phyloP scores from a whole-genome alignment of 2,113 vertebrate genomes.

The Chlamydotis undulata region DNA sequence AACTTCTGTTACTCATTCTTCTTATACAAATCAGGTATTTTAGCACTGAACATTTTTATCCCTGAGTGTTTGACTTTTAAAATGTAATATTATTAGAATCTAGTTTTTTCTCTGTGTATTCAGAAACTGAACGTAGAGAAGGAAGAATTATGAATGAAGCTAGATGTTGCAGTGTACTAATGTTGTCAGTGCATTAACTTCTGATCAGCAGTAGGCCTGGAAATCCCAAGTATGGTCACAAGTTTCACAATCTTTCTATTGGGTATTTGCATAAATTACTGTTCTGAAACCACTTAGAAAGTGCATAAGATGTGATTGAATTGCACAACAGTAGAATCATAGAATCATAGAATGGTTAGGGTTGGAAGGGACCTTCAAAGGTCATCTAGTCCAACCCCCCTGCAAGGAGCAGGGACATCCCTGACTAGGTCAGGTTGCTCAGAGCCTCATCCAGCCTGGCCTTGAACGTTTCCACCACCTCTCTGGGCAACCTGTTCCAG shows the following conservation, averaged over 20 bases:
- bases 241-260: neutral
- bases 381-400: too few relatives aligned
- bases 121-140: neutral
- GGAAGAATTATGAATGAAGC: neutral
- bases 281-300: neutral
- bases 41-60: neutral
- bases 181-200: neutral
- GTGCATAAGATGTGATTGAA: neutral
- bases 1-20: neutral
- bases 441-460: too few relatives aligned
- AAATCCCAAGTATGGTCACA: neutral
- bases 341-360: too few relatives aligned
- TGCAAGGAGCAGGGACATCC: too few relatives aligned
- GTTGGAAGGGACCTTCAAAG: too few relatives aligned
- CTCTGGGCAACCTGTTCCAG: too few relatives aligned
- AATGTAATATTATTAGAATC: neutral
- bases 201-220: neutral
- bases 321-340: neutral
- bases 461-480: too few relatives aligned
- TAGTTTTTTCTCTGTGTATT: neutral
- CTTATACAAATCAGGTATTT: neutral
- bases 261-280: neutral
- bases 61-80: neutral
- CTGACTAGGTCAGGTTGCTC: too few relatives aligned
- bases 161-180: neutral